Base-by-base conservation (phyloP, 2,888 invertebrate species). In the Lasioglossum leucozonium region DNA sequence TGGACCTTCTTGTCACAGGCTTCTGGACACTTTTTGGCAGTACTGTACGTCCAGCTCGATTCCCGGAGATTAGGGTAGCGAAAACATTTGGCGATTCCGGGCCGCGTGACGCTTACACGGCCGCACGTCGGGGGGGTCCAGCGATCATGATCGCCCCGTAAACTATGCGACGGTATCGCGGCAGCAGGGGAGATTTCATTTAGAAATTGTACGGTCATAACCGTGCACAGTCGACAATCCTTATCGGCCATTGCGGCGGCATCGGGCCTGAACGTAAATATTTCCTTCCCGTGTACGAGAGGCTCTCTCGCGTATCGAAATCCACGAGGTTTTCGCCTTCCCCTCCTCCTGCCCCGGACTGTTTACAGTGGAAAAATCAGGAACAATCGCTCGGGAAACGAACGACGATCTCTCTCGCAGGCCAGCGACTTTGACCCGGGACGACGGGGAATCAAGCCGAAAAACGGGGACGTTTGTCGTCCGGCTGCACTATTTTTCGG, bases 181-280 rank as follows among this genome's bases (percentile, higher is more conserved):
- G 34, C 62, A 22, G n/a, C 40, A 55, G 67, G n/a, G 58, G 44
- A 74, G 72, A 83, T 87, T 84, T 82, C 76, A 72, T 80, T 84
- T 85, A 65, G 76, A 42, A 62, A 69, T 40, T 37, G 81, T 22
- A 30, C 37, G 76, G 22, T 65, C 86, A 62, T 67, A 71, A 55
- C 40, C 75, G 67, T 42, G 34, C n/a, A 30, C 16, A 40, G 55
- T 0, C 40, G 76, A 55, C 65, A 47, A 55, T 65, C 65, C 62
- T 88, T 88, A 90, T 90, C 87, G 73, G 51, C 11, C 16, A 55
- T n/a, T 34, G 34, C 47, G 83, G 62, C 79, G 84, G 82, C 83
- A 77, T 82, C 75, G 72, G 58, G 34, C 30, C 30, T 67, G 71
- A 82, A 75, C 62, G 67, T 87, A 88, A 85, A 88, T 84, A 90